Evolutionary conservation across 2,888 invertebrate species (phyloP).

Genomic region (Dasysyrphus albostriatus): DNA sequence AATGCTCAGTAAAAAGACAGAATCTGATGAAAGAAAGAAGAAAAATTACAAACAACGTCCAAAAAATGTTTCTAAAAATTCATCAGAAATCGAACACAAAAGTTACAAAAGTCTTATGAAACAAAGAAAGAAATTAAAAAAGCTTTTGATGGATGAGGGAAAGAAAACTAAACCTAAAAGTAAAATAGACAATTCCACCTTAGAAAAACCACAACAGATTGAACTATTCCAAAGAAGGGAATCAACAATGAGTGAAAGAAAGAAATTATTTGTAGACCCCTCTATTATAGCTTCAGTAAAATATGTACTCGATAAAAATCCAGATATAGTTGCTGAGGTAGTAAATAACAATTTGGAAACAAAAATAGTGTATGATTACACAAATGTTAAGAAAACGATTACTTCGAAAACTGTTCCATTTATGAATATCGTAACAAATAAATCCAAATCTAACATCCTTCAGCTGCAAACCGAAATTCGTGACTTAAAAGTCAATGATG

Average conservation of each 20-base stretch:
- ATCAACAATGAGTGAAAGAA: not conserved
- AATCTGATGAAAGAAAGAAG: not conserved
- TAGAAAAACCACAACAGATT: too few species aligned
- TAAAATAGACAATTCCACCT: not conserved
- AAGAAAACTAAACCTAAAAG: not conserved
- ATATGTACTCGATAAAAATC: not conserved
- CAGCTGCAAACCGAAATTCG: not conserved
- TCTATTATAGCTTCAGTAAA: not conserved
- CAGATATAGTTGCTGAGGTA: not conserved
- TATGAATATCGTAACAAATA: not conserved
- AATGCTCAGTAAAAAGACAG: not conserved
- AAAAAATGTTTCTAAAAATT: not conserved
- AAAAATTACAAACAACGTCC: not conserved
- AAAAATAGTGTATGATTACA: conserved; percentile 9
- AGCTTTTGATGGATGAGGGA: not conserved
- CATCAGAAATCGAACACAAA: not conserved
- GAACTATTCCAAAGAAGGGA: conserved; percentile 12
- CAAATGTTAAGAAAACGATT: not conserved
- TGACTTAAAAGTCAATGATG: not conserved
- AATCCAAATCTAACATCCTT: not conserved
- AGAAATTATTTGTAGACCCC: not conserved
- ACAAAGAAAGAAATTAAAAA: not conserved
- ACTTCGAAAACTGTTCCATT: not conserved
- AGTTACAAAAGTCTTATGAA: conserved; percentile 2
- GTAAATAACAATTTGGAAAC: not conserved